Base-by-base conservation (phyloP, 2,113 vertebrate genomes). In the Psilopsiagon aymara region DNA sequence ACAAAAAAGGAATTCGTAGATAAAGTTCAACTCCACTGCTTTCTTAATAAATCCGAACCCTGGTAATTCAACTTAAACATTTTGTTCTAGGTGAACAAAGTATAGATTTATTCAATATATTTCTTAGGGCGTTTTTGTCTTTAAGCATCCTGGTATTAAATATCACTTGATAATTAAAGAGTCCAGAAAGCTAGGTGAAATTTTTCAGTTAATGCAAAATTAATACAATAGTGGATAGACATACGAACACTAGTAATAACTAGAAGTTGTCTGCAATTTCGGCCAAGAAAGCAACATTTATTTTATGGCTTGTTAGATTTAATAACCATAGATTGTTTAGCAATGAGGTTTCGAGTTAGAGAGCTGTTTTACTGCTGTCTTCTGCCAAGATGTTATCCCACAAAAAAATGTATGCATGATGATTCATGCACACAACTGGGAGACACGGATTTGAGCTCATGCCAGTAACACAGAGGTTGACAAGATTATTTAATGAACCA, bases 401-500 rank as follows among this genome's bases (percentile, higher is more conserved):
- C 86, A 90, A 91, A 95, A 76, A 76, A 63, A 70, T 55, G 43
- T 63, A 24, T 60, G 66, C 69, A 39, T 51, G 11, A 74, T 90
- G 93, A 86, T 91, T 95, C 86, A 79, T 95, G 68, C 51, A 59
- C 52, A 83, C 85, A 94, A 59, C 82, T 94, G 71, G 96, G 66
- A 94, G 44, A 90, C 46, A 52, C 1, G 37, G 83, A 94, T 97
- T 90, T 97, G 82, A 73, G 49, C 37, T 91, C 52, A 52, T 81
- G 73, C 88, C 88, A 95, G 46, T 94, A 91, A 83, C 75, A 80
- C 77, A 78, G 35, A 75, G 95, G 94, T 39, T 95, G 76, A 75
- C 44, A 76, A 49, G 62, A 69, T 70, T 75, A 75, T 97, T 96
- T 94, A 95, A 80, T 19, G 4, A 97, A 74, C 69, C 37, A 0